phyloP scores from a whole-genome alignment of 92 coral and sea anemone genomes.

The Blastomussa wellsi region DNA sequence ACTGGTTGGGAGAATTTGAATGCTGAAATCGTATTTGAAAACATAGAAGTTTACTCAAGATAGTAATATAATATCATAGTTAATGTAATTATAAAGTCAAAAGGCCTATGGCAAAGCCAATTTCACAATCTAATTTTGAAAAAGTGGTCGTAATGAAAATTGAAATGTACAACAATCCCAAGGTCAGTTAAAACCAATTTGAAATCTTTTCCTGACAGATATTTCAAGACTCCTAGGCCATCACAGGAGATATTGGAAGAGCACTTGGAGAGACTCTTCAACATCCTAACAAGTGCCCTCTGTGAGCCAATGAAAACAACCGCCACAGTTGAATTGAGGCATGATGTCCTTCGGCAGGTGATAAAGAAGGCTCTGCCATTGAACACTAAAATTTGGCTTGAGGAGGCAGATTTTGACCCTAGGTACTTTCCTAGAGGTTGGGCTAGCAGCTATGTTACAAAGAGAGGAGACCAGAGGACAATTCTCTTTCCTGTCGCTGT shows the following conservation, averaged over 20 bases:
- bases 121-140: too few species aligned
- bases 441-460: not conserved
- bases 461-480: conserved; percentile 24
- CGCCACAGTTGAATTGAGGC: not conserved
- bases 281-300: not conserved
- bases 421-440: conserved; percentile 22
- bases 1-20: too few species aligned
- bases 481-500: conserved; percentile 23
- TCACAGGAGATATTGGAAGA: not conserved
- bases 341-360: conserved; percentile 3
- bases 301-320: not conserved
- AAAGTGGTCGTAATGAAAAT: not conserved
- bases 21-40: too few species aligned
- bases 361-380: not conserved
- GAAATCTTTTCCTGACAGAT: too few species aligned
- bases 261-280: not conserved
- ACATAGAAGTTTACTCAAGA: too few species aligned
- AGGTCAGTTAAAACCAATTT: too few species aligned
- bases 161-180: not conserved
- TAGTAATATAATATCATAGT: too few species aligned
- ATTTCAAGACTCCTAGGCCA: conserved; percentile 11
- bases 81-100: too few species aligned
- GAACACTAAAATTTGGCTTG: not conserved
- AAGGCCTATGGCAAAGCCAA: too few species aligned
- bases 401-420: conserved; percentile 8